A percentile compares a stretch with the other conserved stretches of the same genome.
These are phyloP conservation scores for Dufourea novaeangliae DNA, from an alignment of 1,140 invertebrate species.

Conservation along the genomic window DNA sequence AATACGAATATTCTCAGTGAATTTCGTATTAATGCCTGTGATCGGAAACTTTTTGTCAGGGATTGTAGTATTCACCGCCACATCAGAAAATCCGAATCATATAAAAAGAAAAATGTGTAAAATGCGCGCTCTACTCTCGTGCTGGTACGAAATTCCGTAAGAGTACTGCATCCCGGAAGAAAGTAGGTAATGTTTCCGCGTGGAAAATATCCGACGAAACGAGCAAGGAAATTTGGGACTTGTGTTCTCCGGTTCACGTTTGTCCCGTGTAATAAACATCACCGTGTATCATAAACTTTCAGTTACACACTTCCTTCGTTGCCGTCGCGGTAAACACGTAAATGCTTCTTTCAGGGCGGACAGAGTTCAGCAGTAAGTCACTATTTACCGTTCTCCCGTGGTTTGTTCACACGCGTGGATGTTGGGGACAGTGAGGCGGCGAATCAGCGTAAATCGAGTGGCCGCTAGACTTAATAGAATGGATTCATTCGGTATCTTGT, in stretches of 20 bases:
- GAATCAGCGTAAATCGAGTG: constrained; percentile 30
- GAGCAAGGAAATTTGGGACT: constrained; percentile 21
- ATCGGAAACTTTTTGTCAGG: too few species aligned
- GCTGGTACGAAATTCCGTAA: background rate
- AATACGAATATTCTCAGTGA: too few species aligned
- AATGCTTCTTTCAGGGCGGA: constrained; percentile 46
- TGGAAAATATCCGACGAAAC: background rate
- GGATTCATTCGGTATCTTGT: background rate
- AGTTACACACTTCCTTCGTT: constrained; percentile 37
- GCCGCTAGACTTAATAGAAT: background rate
- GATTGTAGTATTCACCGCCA: too few species aligned
- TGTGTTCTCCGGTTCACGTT: constrained; percentile 9
- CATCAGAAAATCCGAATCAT: too few species aligned
- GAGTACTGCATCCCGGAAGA: background rate
- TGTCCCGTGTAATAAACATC: constrained; percentile 45
- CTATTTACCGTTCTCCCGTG: constrained; percentile 39
- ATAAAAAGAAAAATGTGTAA: background rate
- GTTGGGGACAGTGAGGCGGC: constrained; percentile 36
- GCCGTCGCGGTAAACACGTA: constrained; percentile 51
- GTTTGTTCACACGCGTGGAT: constrained; percentile 42
- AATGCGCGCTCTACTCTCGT: background rate
- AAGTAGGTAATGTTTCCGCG: constrained; percentile 6
- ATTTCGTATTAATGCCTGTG: too few species aligned
- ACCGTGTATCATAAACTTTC: constrained; percentile 52
- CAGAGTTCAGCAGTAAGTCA: constrained; percentile 54